A percentile compares a stretch with the other conserved stretches of the same genome.
Evolutionary conservation across 2,113 vertebrate species (phyloP).

Genomic region (Nesogale talazaci): DNA sequence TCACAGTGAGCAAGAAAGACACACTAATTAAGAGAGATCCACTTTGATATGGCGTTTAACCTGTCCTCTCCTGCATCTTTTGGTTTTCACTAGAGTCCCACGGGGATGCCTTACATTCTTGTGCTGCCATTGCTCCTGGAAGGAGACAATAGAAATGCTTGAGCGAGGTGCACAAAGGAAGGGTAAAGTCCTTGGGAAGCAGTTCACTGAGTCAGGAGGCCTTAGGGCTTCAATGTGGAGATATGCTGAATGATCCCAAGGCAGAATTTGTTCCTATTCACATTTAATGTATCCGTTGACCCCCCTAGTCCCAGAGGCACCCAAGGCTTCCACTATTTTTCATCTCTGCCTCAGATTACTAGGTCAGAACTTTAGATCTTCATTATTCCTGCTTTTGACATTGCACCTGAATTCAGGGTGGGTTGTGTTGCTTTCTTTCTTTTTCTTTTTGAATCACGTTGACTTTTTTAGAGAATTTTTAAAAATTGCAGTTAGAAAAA

Average conservation of each 20-base stretch:
- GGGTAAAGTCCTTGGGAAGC: neutral
- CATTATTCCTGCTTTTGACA: constrained; percentile 72
- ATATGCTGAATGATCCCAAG: constrained; percentile 32
- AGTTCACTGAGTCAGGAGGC: constrained; percentile 1
- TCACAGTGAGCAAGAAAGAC: constrained; percentile 50
- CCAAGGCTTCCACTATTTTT: neutral
- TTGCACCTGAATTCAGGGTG: constrained; percentile 53
- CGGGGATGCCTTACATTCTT: neutral
- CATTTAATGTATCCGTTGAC: neutral
- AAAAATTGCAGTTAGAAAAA: constrained; percentile 80
- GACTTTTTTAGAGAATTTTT: constrained; percentile 81
- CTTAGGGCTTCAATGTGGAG: neutral
- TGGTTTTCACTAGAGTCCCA: constrained; percentile 55
- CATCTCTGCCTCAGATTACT: constrained; percentile 10
- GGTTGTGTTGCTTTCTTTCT: constrained; percentile 59
- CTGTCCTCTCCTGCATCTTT: constrained; percentile 12
- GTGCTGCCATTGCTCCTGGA: neutral
- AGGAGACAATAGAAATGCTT: neutral
- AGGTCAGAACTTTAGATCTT: constrained; percentile 68
- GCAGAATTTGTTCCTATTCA: constrained; percentile 37
- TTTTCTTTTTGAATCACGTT: constrained; percentile 82
- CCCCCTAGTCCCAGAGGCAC: neutral
- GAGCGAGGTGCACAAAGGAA: neutral
- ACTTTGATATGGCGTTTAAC: constrained; percentile 61
- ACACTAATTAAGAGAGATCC: constrained; percentile 70